phyloP scores from a whole-genome alignment of 2,888 invertebrate species.

The Meganola albula region DNA sequence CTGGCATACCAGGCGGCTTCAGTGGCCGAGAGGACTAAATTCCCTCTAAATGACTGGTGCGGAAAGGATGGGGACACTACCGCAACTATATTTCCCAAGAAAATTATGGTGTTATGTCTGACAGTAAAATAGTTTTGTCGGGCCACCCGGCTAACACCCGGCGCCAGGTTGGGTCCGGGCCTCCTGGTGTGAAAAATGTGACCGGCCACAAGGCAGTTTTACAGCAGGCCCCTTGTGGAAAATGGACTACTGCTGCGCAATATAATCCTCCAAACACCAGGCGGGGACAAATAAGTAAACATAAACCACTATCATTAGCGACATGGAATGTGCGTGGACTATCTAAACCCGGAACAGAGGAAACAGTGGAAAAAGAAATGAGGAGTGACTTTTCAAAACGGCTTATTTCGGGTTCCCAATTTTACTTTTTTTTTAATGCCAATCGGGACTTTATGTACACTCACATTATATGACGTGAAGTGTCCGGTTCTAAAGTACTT shows the following conservation, averaged over 20 bases:
- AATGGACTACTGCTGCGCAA: not conserved
- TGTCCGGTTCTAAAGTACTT: no score
- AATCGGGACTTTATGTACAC: no score
- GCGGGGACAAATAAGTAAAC: not conserved
- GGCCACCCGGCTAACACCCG: not conserved
- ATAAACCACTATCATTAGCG: not conserved
- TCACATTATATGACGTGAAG: no score
- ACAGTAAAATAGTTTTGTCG: not conserved
- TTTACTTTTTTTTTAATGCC: no score
- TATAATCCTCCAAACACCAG: no score
- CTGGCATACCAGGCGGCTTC: not conserved
- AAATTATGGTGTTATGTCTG: not conserved
- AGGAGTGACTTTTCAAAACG: not conserved
- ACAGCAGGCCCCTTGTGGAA: not conserved
- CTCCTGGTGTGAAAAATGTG: not conserved
- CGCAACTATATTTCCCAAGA: not conserved
- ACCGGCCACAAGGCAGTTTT: not conserved
- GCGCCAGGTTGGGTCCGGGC: not conserved
- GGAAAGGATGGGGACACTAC: not conserved
- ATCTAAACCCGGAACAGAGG: no score
- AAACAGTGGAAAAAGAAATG: no score
- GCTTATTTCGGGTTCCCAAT: not conserved
- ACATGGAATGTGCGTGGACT: not conserved
- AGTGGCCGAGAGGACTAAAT: not conserved
- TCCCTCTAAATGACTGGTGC: not conserved